A percentile compares a stretch with the other conserved stretches of the same genome.
phyloP scores from a whole-genome alignment of 2,113 vertebrate species.

The Nibea coibor region DNA sequence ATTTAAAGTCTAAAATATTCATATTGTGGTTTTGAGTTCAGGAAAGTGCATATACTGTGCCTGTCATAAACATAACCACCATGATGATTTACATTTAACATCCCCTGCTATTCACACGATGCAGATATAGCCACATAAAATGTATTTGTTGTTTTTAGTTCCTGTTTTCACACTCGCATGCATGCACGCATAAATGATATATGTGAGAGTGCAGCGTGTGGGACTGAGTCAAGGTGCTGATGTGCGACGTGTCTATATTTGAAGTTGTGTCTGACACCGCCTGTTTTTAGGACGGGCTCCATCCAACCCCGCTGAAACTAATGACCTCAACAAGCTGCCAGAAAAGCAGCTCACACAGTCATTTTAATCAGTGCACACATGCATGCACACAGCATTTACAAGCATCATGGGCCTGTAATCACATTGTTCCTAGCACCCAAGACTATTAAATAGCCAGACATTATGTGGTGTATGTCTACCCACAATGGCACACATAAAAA shows the following conservation, averaged over 20 bases:
- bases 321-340: slow-evolving; percentile 66
- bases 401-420: slow-evolving; percentile 56
- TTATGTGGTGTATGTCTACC: slow-evolving; percentile 43
- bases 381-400: slow-evolving; percentile 55
- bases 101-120: slow-evolving; percentile 39
- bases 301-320: slow-evolving; percentile 57
- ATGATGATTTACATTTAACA: neutral
- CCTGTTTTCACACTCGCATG: slow-evolving; percentile 17
- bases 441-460: slow-evolving; percentile 56
- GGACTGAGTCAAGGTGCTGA: slow-evolving; percentile 30
- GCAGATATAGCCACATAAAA: slow-evolving; percentile 7
- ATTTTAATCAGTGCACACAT: slow-evolving; percentile 68
- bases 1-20: neutral
- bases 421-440: slow-evolving; percentile 52
- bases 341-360: slow-evolving; percentile 56
- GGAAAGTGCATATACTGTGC: neutral
- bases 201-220: neutral
- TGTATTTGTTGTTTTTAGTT: slow-evolving; percentile 35
- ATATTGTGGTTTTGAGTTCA: neutral
- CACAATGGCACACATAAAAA: slow-evolving; percentile 16
- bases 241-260: slow-evolving; percentile 69
- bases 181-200: slow-evolving; percentile 29
- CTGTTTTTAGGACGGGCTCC: slow-evolving; percentile 66
- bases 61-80: slow-evolving; percentile 14
- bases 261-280: slow-evolving; percentile 51